Percentiles rank a stretch among this genome's conserved stretches.
phyloP scores from a whole-genome alignment of 2,797 vertebrate species.

The Odontamblyopus lacepedii region DNA sequence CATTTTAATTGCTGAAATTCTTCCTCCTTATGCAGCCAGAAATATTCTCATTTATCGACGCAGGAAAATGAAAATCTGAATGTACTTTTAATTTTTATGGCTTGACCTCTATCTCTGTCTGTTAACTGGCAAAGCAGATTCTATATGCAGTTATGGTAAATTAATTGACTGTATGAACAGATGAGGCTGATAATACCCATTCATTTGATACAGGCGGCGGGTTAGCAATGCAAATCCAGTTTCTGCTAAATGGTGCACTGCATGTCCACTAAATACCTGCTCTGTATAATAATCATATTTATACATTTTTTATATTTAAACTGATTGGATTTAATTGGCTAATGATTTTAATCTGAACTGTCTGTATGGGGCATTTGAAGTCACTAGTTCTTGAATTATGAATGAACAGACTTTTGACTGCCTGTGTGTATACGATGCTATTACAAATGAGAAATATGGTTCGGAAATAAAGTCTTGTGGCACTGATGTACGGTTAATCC shows the following conservation, averaged over 20 bases:
- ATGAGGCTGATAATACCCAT: slow-evolving; percentile 11
- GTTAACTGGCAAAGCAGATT: background rate
- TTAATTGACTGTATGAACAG: slow-evolving; percentile 13
- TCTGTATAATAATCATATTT: slow-evolving; percentile 1
- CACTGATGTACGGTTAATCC: slow-evolving; percentile 57
- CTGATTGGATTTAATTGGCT: slow-evolving; percentile 46
- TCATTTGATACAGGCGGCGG: background rate
- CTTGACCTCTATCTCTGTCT: slow-evolving; percentile 10
- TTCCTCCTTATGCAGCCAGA: background rate
- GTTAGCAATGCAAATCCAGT: slow-evolving; percentile 6
- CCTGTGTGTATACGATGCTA: slow-evolving; percentile 13
- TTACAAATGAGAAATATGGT: slow-evolving; percentile 11
- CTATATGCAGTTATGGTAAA: slow-evolving; percentile 9
- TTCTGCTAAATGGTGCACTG: background rate
- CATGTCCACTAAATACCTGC: slow-evolving; percentile 6
- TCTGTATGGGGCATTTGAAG: slow-evolving; percentile 45
- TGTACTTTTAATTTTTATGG: background rate
- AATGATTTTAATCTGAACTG: slow-evolving; percentile 43
- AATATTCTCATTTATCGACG: background rate
- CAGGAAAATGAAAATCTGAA: background rate
- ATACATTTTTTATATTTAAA: slow-evolving; percentile 24
- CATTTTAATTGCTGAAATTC: background rate
- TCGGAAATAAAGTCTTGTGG: slow-evolving; percentile 33
- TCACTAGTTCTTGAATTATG: slow-evolving; percentile 53
- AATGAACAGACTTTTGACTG: slow-evolving; percentile 45